Conservation (phyloP, 2,888 invertebrate species). For the Uloborus plumipes region DNA sequence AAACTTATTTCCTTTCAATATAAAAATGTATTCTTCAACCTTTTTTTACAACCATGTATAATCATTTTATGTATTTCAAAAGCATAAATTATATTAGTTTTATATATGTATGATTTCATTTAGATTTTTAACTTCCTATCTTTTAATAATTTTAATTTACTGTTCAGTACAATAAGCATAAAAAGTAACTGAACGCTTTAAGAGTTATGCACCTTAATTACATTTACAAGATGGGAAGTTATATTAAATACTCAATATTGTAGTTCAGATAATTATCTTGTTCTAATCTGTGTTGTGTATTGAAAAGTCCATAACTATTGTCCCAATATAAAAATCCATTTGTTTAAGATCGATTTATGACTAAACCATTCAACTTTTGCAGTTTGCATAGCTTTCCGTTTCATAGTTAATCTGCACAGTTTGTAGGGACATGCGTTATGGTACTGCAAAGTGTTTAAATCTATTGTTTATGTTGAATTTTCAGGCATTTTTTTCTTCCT, state of each 20-base stretch:
- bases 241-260: conserved; percentile 19
- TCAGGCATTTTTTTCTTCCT: conserved; percentile 30
- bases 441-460: conserved; percentile 15
- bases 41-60: conserved; percentile 24
- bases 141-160: conserved; percentile 35
- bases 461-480: conserved; percentile 17
- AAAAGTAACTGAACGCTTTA: conserved; percentile 28
- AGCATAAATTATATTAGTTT: conserved; percentile 38
- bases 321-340: conserved; percentile 2
- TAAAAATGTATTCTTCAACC: conserved; percentile 13
- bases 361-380: neutral
- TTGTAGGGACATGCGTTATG: conserved; percentile 27
- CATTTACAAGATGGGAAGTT: conserved; percentile 44
- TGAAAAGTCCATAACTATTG: conserved; percentile 20
- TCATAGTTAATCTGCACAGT: conserved; percentile 13
- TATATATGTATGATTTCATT: conserved; percentile 33
- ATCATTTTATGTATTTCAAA: conserved; percentile 44
- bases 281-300: conserved; percentile 40
- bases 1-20: conserved; percentile 19
- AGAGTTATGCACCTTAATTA: conserved; percentile 34
- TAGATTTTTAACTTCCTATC: conserved; percentile 16
- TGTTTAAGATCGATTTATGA: too few relatives aligned
- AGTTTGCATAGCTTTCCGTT: conserved; percentile 5
- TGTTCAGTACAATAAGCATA: conserved; percentile 54
- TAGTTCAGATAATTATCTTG: conserved; percentile 21